Evolutionary conservation across 2,797 vertebrate species (phyloP).

Genomic region (Gobionotothen gibberifrons): DNA sequence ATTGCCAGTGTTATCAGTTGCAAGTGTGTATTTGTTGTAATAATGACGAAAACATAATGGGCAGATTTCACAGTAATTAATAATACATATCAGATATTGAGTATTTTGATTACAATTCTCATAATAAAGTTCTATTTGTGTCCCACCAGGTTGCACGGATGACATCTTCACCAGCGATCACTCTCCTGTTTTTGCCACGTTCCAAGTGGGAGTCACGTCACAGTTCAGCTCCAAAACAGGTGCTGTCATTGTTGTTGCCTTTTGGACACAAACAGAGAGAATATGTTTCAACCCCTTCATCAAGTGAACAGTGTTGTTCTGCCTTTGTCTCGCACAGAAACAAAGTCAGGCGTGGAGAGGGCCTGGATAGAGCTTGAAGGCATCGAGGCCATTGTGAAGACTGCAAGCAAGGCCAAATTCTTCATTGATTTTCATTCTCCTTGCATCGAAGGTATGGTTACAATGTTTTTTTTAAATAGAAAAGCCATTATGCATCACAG

Average conservation of each 20-base stretch:
- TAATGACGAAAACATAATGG: no score
- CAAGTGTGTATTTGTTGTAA: no score
- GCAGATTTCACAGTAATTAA: no score
- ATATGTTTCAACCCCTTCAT: conserved; percentile 6
- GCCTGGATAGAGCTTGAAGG: conserved; percentile 85
- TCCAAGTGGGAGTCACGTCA: conserved; percentile 84
- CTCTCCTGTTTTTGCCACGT: conserved; percentile 89
- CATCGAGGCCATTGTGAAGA: conserved; percentile 88
- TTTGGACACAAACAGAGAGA: conserved; percentile 16
- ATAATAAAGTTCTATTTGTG: conserved; percentile 8
- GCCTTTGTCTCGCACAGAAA: conserved; percentile 60
- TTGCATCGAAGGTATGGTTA: conserved; percentile 83
- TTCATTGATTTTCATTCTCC: conserved; percentile 87
- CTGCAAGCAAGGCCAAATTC: conserved; percentile 87
- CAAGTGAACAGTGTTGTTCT: conserved; percentile 9
- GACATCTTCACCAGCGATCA: conserved; percentile 90
- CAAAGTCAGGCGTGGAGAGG: conserved; percentile 70
- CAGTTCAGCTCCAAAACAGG: conserved; percentile 81
- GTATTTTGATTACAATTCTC: background rate
- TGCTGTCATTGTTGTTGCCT: conserved; percentile 57
- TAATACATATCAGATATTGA: background rate
- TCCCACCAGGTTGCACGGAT: conserved; percentile 86
- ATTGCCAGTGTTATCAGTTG: no score
- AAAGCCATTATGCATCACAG: background rate
- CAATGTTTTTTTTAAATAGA: background rate